Evolutionary conservation across 2,888 invertebrate genomes (phyloP), one percentile per base, ranked within the genome.

Genomic region (Leptinotarsa juncta): DNA sequence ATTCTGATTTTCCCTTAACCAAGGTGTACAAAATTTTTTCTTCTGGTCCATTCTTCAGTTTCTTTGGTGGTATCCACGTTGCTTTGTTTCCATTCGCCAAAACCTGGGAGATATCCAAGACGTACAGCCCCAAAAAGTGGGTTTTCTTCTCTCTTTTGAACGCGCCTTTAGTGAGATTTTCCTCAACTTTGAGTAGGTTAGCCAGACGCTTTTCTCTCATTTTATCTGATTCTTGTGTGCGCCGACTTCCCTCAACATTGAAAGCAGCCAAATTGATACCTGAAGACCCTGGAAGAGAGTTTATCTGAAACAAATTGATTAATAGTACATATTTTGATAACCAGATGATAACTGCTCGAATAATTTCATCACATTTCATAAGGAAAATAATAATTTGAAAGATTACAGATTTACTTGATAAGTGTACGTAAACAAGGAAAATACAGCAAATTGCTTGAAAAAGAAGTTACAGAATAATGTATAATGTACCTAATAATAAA

Each of bases 11-110:
- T 16, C 97, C 98, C 79, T 94, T 92, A 5, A 97, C 94, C 82
- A 98, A 90, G 50, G 96, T 94, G 86, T 97, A 97, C 83, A 97
- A 91, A 80, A 97, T 95, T 67, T 96, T 92, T 85, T 97, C 96
- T 85, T 97, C 96, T 0, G 98, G 97, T 1, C 86, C 86, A 67
- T 84, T 83, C n/a, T 79, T 80, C 15, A 84, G 68, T 77, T 92
- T 90, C 82, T 94, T 93, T 79, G 92, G 90, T 76, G 92, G 91
- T 77, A 94, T 87, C 94, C 94, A 94, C 48, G 91, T 90, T 4
- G 91, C 92, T 84, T 90, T 89, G 65, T 94, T 95, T 74, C 91
- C 91, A 23, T 91, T 91, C 82, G 91, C 88, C 76, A 95, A 85
- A 78, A 93, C 91, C 81, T 92, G 91, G 26, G 94, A 92, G 80